Conservation (phyloP, 2,113 vertebrate species). For the Desmodus rotundus region DNA sequence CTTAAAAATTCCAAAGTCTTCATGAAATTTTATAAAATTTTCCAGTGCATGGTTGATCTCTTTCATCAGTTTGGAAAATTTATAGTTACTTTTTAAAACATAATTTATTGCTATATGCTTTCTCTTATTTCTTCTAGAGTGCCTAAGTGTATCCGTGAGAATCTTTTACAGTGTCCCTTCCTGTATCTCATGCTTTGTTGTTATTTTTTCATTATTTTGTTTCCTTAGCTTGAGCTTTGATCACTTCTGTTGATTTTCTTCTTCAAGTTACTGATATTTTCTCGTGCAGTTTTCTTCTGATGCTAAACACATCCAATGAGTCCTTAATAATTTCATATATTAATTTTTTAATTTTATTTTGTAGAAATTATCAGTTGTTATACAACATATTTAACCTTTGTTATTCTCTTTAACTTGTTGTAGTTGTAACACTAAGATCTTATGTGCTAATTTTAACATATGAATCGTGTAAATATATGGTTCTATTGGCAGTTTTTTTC, state of each 20-base stretch:
- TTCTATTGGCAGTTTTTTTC: neutral
- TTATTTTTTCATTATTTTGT: neutral
- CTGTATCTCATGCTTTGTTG: neutral
- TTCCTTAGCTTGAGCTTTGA: neutral
- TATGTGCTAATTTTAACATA: neutral
- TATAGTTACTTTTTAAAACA: neutral
- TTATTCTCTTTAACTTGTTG: neutral
- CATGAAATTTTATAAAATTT: neutral
- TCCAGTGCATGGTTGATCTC: neutral
- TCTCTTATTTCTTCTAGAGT: neutral
- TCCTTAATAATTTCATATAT: neutral
- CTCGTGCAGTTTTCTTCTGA: neutral
- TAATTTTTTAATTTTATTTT: neutral
- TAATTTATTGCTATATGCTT: neutral
- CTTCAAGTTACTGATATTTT: neutral
- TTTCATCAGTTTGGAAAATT: neutral
- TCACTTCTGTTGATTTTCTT: neutral
- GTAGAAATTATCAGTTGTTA: neutral
- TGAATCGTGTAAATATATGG: neutral
- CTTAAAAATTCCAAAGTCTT: neutral
- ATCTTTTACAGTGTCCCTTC: neutral
- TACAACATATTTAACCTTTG: neutral
- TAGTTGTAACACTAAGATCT: neutral
- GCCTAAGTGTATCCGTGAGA: neutral
- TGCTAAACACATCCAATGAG: neutral